Base-by-base conservation (phyloP, 2,888 invertebrate genomes). In the Apodemia duryi region DNA sequence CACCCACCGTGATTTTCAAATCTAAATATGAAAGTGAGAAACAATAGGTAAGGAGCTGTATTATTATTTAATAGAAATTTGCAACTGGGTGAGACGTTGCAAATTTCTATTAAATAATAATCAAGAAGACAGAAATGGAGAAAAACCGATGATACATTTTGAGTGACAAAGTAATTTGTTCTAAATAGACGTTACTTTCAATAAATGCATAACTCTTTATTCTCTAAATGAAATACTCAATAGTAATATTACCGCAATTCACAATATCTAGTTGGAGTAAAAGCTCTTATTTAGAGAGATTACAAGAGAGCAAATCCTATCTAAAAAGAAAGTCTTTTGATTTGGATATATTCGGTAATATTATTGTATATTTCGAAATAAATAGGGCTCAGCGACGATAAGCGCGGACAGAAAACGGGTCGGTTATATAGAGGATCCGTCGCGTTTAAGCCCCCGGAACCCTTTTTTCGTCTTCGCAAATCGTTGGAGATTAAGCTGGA, bases 401-500 rank as follows among this genome's bases (percentile, higher is more conserved):
- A 85, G 82, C 77, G 78, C 72, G 77, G 77, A 75, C 77, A 79
- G 81, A 78, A 80, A 82, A 80, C 75, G 82, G 83, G 76, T 78
- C 77, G 77, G 78, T 77, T 81, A 78, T 81, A 79, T 75, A 75
- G 78, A 74, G 80, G 82, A 81, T 82, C 80, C 81, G 72, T 75
- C 76, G 75, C 78, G 72, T 78, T 79, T 84, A 84, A 86, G 83
- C 84, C 72, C 71, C 67, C 72, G 77, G 79, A 87, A 88, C 89
- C 90, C 88, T 86, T 90, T 90, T 89, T 88, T 86, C 86, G 78
- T 85, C 86, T 88, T 86, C 82, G 82, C 85, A 89, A 91, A 91
- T 91, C 86, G 88, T 86, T 85, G 80, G 75, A 87, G 89, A 91
- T 90, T 90, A 90, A 83, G 84, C 78, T 77, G 78, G 75, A 79